Conservation (phyloP, 2,888 invertebrate genomes). For the Bimastos eiseni region DNA sequence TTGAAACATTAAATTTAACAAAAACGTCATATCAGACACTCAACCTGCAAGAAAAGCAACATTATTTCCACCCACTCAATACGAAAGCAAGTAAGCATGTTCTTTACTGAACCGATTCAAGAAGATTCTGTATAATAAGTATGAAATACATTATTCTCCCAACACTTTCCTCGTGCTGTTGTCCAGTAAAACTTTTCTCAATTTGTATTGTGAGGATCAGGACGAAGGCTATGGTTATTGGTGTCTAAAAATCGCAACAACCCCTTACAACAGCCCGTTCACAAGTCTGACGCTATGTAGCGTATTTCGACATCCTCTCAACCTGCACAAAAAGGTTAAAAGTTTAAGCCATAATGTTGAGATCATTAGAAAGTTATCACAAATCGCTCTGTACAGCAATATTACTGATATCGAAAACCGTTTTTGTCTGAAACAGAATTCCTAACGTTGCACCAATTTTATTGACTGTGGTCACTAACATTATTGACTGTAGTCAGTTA, state of each 20-base stretch:
- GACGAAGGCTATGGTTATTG: too few species aligned
- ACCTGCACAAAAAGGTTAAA: neutral
- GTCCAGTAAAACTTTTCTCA: too few species aligned
- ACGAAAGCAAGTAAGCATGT: too few species aligned
- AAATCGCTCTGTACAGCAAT: neutral
- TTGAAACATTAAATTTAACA: neutral
- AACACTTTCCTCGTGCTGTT: too few species aligned
- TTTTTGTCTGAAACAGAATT: neutral
- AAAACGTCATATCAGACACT: neutral
- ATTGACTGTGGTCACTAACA: too few species aligned
- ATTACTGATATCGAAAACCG: neutral
- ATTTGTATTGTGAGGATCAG: too few species aligned
- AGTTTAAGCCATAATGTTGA: neutral
- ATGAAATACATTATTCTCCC: too few species aligned
- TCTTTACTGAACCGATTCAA: too few species aligned
- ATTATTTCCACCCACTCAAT: neutral
- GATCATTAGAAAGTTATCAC: constrained; percentile 13
- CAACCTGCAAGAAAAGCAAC: neutral
- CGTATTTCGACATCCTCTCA: neutral
- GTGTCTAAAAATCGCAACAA: too few species aligned
- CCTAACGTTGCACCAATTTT: neutral
- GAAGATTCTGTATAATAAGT: too few species aligned
- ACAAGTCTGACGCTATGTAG: neutral
- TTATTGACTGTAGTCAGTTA: too few species aligned
- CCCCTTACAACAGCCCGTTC: neutral